phyloP scores from a whole-genome alignment of 2,113 vertebrate species.

The Setophaga petechia region DNA sequence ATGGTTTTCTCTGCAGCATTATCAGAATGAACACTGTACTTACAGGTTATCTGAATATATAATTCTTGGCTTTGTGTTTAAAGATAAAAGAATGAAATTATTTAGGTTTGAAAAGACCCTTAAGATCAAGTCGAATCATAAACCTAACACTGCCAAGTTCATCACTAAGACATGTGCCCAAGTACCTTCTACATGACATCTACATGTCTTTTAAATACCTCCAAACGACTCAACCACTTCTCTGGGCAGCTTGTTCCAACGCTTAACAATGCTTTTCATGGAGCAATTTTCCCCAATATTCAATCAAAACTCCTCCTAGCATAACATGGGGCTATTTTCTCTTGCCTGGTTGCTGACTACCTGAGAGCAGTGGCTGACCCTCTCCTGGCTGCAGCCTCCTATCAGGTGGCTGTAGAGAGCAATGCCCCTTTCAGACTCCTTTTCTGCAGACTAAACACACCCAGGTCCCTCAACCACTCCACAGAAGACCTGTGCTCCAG shows the following conservation, averaged over 20 bases:
- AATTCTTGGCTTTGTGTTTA: neutral
- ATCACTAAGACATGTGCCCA: neutral
- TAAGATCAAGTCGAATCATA: accelerated
- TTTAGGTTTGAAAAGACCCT: neutral
- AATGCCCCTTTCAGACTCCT: neutral
- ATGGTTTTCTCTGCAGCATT: neutral
- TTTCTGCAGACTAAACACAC: neutral
- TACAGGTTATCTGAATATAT: neutral
- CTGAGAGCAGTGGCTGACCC: neutral
- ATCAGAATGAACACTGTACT: neutral
- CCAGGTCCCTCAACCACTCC: neutral
- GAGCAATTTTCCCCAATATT: neutral
- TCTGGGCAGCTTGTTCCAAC: neutral
- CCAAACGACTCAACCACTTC: neutral
- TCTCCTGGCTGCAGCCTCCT: neutral
- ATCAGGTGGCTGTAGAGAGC: neutral
- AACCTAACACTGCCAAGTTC: neutral
- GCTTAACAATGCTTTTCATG: neutral
- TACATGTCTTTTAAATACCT: neutral
- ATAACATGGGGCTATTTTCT: neutral
- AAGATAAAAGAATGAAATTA: neutral
- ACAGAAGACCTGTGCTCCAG: neutral
- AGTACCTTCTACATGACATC: neutral
- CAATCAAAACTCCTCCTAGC: neutral
- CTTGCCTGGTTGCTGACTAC: accelerated